Evolutionary conservation across 2,888 invertebrate species (phyloP).

Genomic region (Eubasilissa splendida): DNA sequence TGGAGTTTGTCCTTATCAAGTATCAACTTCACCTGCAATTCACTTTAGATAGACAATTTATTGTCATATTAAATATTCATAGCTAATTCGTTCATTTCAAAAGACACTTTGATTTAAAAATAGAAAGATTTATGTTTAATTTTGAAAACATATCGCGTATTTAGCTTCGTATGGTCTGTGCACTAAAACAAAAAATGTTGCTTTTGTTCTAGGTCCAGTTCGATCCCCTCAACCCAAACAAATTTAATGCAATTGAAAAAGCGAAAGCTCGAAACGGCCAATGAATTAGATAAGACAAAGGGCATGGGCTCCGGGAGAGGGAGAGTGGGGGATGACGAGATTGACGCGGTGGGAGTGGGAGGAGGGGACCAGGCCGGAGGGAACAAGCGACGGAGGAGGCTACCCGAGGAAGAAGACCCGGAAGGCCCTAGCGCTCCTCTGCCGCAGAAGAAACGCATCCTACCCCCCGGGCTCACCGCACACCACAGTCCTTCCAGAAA

Average conservation of each 20-base stretch:
- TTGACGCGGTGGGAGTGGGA: constrained; percentile 71
- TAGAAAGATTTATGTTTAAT: constrained; percentile 8
- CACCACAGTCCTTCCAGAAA: constrained; percentile 67
- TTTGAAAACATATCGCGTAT: constrained; percentile 38
- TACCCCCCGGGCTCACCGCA: constrained; percentile 64
- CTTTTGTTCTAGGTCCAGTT: constrained; percentile 71
- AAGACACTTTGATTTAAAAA: constrained; percentile 14
- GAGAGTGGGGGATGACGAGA: constrained; percentile 64
- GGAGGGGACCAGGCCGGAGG: constrained; percentile 67
- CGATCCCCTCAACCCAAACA: constrained; percentile 72
- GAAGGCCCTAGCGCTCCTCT: constrained; percentile 66
- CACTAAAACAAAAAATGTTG: constrained; percentile 59
- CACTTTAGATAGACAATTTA: constrained; percentile 43
- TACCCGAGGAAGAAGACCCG: constrained; percentile 66
- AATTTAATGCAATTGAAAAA: constrained; percentile 80
- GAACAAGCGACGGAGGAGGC: constrained; percentile 64
- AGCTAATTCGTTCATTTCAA: constrained; percentile 6
- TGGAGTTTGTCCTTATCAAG: constrained; percentile 37
- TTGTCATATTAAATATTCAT: constrained; percentile 9
- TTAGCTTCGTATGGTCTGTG: constrained; percentile 47
- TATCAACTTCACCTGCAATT: constrained; percentile 10
- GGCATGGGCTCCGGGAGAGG: constrained; percentile 65
- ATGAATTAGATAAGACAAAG: constrained; percentile 70
- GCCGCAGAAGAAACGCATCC: constrained; percentile 74
- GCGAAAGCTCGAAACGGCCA: constrained; percentile 78